Evolutionary conservation across 2,113 vertebrate species (phyloP), one percentile per base, ranked within the genome.

Genomic region (Phalacrocorax aristotelis): DNA sequence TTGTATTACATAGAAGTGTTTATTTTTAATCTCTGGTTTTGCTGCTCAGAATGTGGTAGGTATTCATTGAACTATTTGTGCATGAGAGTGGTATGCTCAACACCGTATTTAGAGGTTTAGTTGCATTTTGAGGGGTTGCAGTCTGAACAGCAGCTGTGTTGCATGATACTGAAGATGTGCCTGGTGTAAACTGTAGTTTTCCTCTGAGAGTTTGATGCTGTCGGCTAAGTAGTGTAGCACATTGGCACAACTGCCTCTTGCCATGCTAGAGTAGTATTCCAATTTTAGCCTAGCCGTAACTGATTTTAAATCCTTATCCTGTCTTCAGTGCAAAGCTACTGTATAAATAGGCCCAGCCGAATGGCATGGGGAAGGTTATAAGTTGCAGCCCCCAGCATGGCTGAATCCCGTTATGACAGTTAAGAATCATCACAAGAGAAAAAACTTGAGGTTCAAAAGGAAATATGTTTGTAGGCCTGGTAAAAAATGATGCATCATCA

Each of bases 21-120:
- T 74, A 19, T 49, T 95, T 90, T 96, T 92, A 74, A 40, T 89
- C 62, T 90, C 74, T 89, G 70, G 40, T 76, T 95, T 94, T 94
- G 62, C 66, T 84, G 77, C 58, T 89, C 49, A 68, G 84, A 52
- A 16, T 74, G 46, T 83, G 48, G 15, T 49, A 58, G 48, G n/a
- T 83, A 40, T 87, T 91, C 51, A 55, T 29, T 66, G 62, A 42
- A 70, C 32, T 71, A 13, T 44, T 70, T 89, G 46, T 60, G 34
- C 1, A 0, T 87, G 91, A 91, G 80, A 16, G n/a, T 76, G 58
- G 38, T 66, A 26, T 58, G 49, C 80, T 87, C 72, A 29, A 57
- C 13, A 21, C 8, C 3, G 25, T 61, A 3, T 55, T 81, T 81
- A 82, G 66, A 93, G 38, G 27, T 62, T 90, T 69, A 18, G 74